Evolutionary conservation across 2,797 vertebrate genomes (phyloP), one percentile per base, ranked within the genome.

Genomic region (Pygocentrus nattereri): DNA sequence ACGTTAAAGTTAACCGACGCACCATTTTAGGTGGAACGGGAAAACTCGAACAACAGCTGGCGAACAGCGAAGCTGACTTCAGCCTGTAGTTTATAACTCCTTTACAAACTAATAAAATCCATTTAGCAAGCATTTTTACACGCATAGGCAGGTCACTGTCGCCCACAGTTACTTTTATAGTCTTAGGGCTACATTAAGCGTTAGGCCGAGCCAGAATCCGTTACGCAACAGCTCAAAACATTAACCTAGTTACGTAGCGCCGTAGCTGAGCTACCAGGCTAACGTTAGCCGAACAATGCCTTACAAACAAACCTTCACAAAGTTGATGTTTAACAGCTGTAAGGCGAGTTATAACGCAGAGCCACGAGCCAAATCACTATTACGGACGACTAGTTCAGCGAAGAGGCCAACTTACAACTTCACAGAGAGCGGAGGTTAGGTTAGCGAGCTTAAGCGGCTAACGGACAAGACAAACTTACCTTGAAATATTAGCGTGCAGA

Each of bases 391-490:
- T 15, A 8, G n/a, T n/a, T n/a, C n/a, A n/a, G n/a, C n/a, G n/a
- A n/a, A n/a, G n/a, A n/a, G n/a, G n/a, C n/a, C 11, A 10, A 44
- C 8, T 8, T 12, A 44, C 41, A 44, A 44, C 8, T 44, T 44
- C 1, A 44, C 10, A 44, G 41, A 10, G 44, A 12, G 41, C 11
- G 41, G 41, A n/a, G n/a, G n/a, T n/a, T 11, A 44, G 3, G 41
- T 10, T 44, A 12, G 49, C 49, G 16, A 5, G 11, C 2, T 25
- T 30, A 27, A 30, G n/a, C 0, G 4, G 58, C 25, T 61, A 61
- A 61, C 58, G 0, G 58, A 3, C 13, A 41, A 65, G 1, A 52
- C 49, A 38, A 74, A 74, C 82, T 82, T 81, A 88, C 85, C 85
- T 82, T 83, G 15, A 61, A 56, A 8, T 56, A 25, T 23, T 2